phyloP scores from a whole-genome alignment of 2,113 vertebrate genomes.

The Microcebus ravelobensis region DNA sequence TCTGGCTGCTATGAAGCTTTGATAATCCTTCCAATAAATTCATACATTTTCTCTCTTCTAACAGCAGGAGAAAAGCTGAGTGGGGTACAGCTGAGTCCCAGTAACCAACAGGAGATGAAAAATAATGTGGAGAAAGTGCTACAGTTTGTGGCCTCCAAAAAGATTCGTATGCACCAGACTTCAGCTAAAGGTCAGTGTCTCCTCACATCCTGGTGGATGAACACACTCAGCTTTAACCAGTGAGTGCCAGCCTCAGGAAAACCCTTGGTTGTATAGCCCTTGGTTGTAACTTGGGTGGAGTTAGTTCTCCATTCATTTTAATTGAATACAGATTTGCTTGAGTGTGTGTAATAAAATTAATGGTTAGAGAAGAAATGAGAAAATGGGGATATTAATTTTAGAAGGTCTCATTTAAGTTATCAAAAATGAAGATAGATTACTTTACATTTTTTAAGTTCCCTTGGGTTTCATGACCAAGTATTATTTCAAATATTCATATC shows the following conservation, averaged over 20 bases:
- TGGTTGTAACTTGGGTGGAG: not conserved
- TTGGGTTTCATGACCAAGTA: constrained; percentile 39
- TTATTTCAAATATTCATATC: constrained; percentile 26
- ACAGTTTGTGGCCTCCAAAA: constrained; percentile 94
- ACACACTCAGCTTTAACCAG: not conserved
- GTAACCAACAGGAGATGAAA: constrained; percentile 92
- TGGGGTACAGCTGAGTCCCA: constrained; percentile 88
- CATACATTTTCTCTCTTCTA: not conserved
- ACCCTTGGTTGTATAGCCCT: no score
- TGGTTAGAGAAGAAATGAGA: constrained; percentile 38
- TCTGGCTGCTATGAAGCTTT: not conserved
- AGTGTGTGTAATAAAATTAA: constrained; percentile 10
- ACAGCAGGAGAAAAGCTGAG: constrained; percentile 94
- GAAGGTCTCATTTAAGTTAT: constrained; percentile 36
- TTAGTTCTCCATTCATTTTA: constrained; percentile 34
- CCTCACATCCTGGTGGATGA: not conserved
- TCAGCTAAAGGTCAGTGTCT: constrained; percentile 92
- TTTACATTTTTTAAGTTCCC: not conserved
- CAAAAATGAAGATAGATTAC: constrained; percentile 32
- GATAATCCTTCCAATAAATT: not conserved
- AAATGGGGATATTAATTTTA: constrained; percentile 54
- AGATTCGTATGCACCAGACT: constrained; percentile 97
- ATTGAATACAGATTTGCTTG: not conserved
- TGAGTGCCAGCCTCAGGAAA: not conserved
- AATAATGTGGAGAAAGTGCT: constrained; percentile 96